Evolutionary conservation across 2,888 invertebrate species (phyloP).

Genomic region (Phyllotreta striolata): DNA sequence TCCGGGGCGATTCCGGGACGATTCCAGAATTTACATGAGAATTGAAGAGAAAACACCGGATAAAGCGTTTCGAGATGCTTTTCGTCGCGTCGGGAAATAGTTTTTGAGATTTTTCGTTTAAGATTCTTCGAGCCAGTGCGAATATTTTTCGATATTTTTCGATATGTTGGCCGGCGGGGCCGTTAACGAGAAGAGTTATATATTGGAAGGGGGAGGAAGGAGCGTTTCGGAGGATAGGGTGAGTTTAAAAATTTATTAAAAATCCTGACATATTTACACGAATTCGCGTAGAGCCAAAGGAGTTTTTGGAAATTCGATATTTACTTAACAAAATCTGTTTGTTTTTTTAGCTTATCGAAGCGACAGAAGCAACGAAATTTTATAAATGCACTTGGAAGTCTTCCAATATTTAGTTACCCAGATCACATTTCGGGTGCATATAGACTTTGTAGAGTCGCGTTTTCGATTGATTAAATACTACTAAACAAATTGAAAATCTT

Average conservation of each 20-base stretch:
- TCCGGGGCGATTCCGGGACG: background rate
- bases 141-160: too few species aligned
- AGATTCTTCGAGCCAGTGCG: background rate
- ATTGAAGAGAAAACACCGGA: background rate
- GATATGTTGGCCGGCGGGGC: conserved; percentile 41
- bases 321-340: too few species aligned
- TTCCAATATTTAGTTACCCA: background rate
- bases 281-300: too few species aligned
- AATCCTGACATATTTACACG: background rate
- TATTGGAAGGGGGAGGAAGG: conserved; percentile 53
- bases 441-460: too few species aligned
- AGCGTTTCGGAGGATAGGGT: conserved; percentile 57
- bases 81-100: too few species aligned
- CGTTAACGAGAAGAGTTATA: conserved; percentile 57
- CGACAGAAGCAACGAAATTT: too few species aligned
- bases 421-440: too few species aligned
- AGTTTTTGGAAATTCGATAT: too few species aligned
- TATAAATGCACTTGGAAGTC: conserved; percentile 1
- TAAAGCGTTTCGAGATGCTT: background rate
- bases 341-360: too few species aligned
- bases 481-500: too few species aligned
- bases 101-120: background rate
- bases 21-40: too few species aligned
- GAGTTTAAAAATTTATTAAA: conserved; percentile 36
- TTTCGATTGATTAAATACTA: too few species aligned